phyloP scores from a whole-genome alignment of 1,140 invertebrate genomes.

The Meloidogyne chitwoodi region DNA sequence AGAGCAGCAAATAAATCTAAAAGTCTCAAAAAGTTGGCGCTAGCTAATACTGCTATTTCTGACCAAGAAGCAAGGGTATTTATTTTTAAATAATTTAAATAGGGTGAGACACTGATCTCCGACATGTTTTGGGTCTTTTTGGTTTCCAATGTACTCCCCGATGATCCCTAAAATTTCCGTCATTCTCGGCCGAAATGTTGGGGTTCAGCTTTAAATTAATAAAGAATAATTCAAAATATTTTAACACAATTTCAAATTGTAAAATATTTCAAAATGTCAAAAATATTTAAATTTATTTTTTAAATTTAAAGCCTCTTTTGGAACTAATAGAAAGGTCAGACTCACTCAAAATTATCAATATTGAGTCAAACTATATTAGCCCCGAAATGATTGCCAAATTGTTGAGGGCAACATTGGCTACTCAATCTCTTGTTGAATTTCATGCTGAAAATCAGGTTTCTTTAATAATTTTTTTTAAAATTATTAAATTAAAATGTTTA shows the following conservation, averaged over 20 bases:
- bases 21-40: conserved; percentile 79
- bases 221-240: no score
- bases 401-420: conserved; percentile 52
- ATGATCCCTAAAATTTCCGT: no score
- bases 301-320: conserved; percentile 47
- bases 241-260: no score
- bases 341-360: conserved; percentile 52
- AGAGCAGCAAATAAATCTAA: conserved; percentile 82
- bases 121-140: no score
- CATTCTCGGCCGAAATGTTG: no score
- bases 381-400: conserved; percentile 58
- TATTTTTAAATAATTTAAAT: conserved; percentile 3
- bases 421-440: conserved; percentile 56
- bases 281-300: background rate
- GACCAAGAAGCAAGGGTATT: conserved; percentile 74
- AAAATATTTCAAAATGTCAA: no score
- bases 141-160: no score
- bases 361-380: conserved; percentile 58
- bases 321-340: conserved; percentile 49
- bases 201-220: no score
- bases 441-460: conserved; percentile 58
- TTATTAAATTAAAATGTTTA: conserved; percentile 34
- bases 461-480: conserved; percentile 8
- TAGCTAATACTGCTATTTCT: conserved; percentile 86
- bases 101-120: no score